phyloP scores from a whole-genome alignment of 2,888 invertebrate species.

The Spilosoma lubricipeda region DNA sequence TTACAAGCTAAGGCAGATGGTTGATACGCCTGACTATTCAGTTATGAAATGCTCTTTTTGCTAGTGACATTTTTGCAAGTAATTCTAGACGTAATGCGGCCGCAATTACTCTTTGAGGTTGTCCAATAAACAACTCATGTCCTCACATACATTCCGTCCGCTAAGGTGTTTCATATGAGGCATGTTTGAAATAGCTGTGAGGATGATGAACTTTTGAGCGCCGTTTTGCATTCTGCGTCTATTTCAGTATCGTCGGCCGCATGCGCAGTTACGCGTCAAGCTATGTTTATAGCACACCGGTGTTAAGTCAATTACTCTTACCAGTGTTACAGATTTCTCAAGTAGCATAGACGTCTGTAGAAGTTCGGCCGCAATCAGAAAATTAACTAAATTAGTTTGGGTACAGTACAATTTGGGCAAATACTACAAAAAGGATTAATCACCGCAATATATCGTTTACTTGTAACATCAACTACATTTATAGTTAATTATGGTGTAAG shows the following conservation, averaged over 20 bases:
- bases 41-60: neutral
- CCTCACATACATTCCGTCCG: constrained; percentile 48
- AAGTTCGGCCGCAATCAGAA: constrained; percentile 34
- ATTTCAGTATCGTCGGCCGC: constrained; percentile 67
- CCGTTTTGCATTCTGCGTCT: constrained; percentile 75
- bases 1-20: constrained; percentile 1
- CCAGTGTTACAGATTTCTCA: constrained; percentile 54
- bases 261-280: constrained; percentile 52
- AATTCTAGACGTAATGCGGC: constrained; percentile 46
- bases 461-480: neutral
- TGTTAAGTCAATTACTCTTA: constrained; percentile 58
- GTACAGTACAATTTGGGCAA: constrained; percentile 16
- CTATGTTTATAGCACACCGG: constrained; percentile 55
- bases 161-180: constrained; percentile 65
- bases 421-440: constrained; percentile 4
- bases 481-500: neutral
- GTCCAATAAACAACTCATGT: constrained; percentile 55
- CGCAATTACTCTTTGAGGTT: constrained; percentile 48
- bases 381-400: constrained; percentile 38
- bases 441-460: neutral
- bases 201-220: constrained; percentile 77
- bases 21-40: constrained; percentile 8
- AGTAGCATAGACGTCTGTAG: constrained; percentile 37
- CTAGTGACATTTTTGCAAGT: constrained; percentile 37
- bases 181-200: constrained; percentile 71